These are phyloP conservation scores for Xestia c-nigrum DNA, from an alignment of 2,888 invertebrate genomes.

Conservation along the genomic window DNA sequence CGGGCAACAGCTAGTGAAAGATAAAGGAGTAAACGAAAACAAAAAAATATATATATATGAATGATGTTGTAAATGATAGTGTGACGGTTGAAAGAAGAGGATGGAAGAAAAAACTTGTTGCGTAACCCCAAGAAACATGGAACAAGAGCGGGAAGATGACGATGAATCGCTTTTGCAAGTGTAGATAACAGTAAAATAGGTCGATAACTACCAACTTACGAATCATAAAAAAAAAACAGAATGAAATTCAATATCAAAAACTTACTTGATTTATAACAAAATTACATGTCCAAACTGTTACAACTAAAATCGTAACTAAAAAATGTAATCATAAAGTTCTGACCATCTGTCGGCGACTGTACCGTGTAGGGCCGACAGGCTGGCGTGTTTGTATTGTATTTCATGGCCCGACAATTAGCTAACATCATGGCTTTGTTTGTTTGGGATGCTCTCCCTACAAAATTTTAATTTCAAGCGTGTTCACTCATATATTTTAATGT, in stretches of 20 bases:
- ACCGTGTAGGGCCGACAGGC: slow-evolving; percentile 40
- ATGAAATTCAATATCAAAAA: slow-evolving; percentile 11
- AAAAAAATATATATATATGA: too few species aligned
- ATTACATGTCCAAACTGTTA: slow-evolving; percentile 24
- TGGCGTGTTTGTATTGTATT: slow-evolving; percentile 72
- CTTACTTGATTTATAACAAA: slow-evolving; percentile 34
- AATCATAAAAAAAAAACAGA: background rate
- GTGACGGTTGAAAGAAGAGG: too few species aligned
- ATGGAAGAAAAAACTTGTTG: too few species aligned
- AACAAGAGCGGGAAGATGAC: too few species aligned
- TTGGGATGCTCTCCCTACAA: slow-evolving; percentile 52
- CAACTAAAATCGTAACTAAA: slow-evolving; percentile 33
- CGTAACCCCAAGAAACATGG: too few species aligned
- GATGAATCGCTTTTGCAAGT: too few species aligned
- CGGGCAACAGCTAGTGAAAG: too few species aligned
- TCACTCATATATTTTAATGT: slow-evolving; percentile 44
- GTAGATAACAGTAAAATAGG: background rate
- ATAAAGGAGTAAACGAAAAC: too few species aligned
- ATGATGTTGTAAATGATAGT: too few species aligned
- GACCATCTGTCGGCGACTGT: slow-evolving; percentile 43
- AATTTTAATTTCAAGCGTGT: slow-evolving; percentile 51
- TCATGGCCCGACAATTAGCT: slow-evolving; percentile 77
- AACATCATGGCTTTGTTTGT: slow-evolving; percentile 73
- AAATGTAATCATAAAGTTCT: slow-evolving; percentile 35
- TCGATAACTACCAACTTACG: background rate